Base-by-base conservation (phyloP, 2,797 vertebrate genomes). In the Esox masquinongy region DNA sequence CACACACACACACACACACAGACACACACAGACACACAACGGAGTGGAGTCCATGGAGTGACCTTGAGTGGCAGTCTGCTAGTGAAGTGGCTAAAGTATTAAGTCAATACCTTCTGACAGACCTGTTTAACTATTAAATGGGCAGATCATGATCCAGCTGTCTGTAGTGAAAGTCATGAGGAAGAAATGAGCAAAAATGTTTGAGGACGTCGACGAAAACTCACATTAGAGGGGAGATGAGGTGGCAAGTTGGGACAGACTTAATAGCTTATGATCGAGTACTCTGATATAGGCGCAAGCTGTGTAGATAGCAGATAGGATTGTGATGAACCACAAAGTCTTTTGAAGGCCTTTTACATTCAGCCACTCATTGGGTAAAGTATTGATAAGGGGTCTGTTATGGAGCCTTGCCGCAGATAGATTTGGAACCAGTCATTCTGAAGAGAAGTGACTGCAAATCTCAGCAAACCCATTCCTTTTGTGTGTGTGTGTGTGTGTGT, bases 61-160 rank as follows among this genome's bases (percentile, higher is more conserved):
- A 91, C 90, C 90, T 91, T 89, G 87, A 91, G 82, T 72, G 39
- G 77, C 84, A 70, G 72, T 77, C 79, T 73, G 83, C 76, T 79
- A 70, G 84, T 72, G 79, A 83, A 88, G 83, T 77, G 80, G 77
- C 89, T 85, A 75, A 88, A 88, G 84, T 83, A 86, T 89, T 88
- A 85, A 85, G 85, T 92, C 90, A 90, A 90, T 91, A 88, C 22
- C 9, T 76, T 83, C 82, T 84, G 85, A 89, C 83, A 84, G 80
- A 88, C 83, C 86, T 86, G 81, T 89, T 92, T 92, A 91, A 87
- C 90, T 88, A 91, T 91, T 92, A 92, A 92, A 90, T 77, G 68
- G 78, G 59, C 12, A 77, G 77, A 82, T 83, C 84, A 86, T 85
- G 87, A 77, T 71, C 29, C 61, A 29, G 85, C 77, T 19, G 77